Conservation (phyloP, 2,797 vertebrate species). For the Podarcis siculus region DNA sequence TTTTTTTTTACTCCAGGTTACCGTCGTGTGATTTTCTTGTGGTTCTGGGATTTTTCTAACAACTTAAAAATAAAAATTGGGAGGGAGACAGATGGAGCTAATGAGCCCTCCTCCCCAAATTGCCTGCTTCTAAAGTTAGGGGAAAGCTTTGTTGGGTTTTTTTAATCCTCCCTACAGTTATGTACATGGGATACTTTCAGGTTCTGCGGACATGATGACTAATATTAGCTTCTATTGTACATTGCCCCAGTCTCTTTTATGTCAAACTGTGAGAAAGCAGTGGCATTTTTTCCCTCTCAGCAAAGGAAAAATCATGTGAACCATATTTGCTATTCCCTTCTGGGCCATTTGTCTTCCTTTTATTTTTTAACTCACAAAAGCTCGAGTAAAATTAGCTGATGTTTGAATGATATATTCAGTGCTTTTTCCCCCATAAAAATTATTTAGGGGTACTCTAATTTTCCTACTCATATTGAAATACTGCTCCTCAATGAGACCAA, state of each 20-base stretch:
- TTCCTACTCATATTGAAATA: too few relatives aligned
- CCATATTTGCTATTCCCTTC: conserved; percentile 13
- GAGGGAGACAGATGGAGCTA: neutral
- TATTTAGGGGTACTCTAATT: too few relatives aligned
- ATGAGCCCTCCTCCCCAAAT: neutral
- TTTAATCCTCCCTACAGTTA: neutral
- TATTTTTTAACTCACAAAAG: neutral
- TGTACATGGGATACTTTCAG: neutral
- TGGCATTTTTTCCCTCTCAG: neutral
- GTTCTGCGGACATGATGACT: neutral
- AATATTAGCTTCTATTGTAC: neutral
- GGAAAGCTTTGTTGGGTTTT: neutral
- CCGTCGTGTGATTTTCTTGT: neutral
- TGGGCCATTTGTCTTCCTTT: conserved; percentile 3
- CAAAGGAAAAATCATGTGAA: conserved; percentile 25
- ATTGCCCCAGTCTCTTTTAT: conserved; percentile 5
- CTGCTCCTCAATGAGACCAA: too few relatives aligned
- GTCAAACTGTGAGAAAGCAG: conserved; percentile 29
- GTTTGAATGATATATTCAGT: neutral
- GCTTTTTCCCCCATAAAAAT: too few relatives aligned
- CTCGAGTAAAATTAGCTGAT: neutral
- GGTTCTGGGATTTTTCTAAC: neutral
- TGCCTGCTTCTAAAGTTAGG: neutral
- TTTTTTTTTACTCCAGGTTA: neutral
- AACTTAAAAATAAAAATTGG: neutral